Conservation (phyloP, 2,797 vertebrate genomes). For the Onychomys torridus region DNA sequence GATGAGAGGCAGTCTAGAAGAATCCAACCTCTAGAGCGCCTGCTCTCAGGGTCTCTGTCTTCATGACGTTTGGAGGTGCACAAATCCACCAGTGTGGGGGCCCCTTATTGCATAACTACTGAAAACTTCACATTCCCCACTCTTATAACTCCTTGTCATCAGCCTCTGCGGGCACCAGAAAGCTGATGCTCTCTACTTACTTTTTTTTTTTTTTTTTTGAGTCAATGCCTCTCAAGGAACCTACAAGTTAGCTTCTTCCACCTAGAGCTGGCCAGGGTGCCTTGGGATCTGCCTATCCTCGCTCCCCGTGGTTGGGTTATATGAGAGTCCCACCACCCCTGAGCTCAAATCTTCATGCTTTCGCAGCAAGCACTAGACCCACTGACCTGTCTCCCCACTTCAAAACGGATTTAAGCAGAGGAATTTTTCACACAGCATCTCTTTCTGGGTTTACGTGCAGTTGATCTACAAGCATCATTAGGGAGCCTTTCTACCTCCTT, state of each 20-base stretch:
- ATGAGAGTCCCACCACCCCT: not conserved
- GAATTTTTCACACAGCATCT: not conserved
- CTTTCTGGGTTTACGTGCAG: not conserved
- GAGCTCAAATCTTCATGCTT: not conserved
- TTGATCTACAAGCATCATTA: not conserved
- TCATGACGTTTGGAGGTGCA: not conserved
- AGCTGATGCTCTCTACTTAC: not conserved
- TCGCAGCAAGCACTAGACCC: not conserved
- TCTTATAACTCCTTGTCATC: not conserved
- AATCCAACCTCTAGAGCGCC: fast-evolving
- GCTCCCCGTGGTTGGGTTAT: not conserved
- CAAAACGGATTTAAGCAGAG: not conserved
- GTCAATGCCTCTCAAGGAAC: not conserved
- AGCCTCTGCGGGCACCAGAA: not conserved
- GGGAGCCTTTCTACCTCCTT: not conserved
- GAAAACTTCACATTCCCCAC: not conserved
- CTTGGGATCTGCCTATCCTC: not conserved
- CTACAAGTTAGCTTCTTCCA: not conserved
- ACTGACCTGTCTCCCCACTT: not conserved
- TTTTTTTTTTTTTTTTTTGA: no score
- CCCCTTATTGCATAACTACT: not conserved
- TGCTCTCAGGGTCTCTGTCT: not conserved
- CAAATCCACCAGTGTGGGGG: not conserved
- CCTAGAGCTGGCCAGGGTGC: not conserved
- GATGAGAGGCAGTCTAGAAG: not conserved